Percentiles rank a stretch among this genome's conserved stretches.
Evolutionary conservation across 2,888 invertebrate genomes (phyloP).

Genomic region (Brachylomia viminalis): DNA sequence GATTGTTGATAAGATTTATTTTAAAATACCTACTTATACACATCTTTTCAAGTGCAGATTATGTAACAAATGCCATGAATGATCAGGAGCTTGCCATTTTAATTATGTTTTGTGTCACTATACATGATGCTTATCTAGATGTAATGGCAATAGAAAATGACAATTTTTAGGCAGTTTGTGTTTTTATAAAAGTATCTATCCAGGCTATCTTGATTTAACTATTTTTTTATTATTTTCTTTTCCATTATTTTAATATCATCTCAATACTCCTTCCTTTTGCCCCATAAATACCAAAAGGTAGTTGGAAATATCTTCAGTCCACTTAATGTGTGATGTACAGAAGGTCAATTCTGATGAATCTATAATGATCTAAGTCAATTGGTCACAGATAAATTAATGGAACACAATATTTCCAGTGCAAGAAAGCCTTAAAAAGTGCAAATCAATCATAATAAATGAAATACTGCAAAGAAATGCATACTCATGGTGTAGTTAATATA

Average conservation of each 20-base stretch:
- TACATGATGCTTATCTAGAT: neutral
- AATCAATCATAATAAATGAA: no score
- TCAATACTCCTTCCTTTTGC: neutral
- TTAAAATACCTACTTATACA: constrained; percentile 21
- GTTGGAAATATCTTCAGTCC: neutral
- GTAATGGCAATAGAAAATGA: neutral
- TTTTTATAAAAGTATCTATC: neutral
- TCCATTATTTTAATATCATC: neutral
- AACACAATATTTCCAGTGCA: neutral
- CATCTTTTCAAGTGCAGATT: neutral
- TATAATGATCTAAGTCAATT: neutral
- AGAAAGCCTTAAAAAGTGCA: no score
- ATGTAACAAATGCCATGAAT: neutral
- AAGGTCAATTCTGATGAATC: neutral
- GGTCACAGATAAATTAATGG: neutral
- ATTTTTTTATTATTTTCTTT: no score
- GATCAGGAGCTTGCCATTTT: neutral
- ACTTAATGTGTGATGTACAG: neutral
- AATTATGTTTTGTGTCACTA: neutral
- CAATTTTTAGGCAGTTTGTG: neutral
- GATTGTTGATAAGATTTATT: constrained; percentile 8
- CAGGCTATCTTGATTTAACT: neutral
- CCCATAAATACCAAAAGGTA: neutral
- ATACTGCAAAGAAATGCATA: neutral
- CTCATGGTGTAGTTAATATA: neutral